These are phyloP conservation scores for Sesia apiformis DNA, from an alignment of 2,888 invertebrate species.

Conservation along the genomic window DNA sequence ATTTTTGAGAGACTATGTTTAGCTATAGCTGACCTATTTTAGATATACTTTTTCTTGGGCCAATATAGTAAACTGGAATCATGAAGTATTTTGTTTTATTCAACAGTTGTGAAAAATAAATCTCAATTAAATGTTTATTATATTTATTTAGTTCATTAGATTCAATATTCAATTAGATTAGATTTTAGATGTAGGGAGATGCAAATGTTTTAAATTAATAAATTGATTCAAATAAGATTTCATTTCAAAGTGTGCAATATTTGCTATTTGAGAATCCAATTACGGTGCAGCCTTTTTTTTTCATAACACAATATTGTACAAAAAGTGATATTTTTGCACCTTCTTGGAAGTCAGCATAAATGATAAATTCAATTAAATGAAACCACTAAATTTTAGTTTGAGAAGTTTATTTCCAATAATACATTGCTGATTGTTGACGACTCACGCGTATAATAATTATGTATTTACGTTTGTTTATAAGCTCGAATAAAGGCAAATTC, in stretches of 20 bases:
- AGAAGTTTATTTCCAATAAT: constrained; percentile 24
- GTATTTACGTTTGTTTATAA: constrained; percentile 18
- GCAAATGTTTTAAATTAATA: too few species aligned
- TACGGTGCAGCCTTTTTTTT: too few species aligned
- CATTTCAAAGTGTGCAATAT: too few species aligned
- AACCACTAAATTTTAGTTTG: constrained; percentile 5
- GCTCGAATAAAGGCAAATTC: constrained; percentile 42
- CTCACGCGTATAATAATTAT: constrained; percentile 7
- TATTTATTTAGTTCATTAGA: too few species aligned
- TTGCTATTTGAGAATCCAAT: too few species aligned
- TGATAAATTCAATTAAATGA: background rate
- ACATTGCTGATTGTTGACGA: constrained; percentile 9
- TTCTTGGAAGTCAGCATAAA: background rate
- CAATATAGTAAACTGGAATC: constrained; percentile 47
- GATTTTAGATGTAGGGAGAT: too few species aligned
- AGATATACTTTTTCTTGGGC: constrained; percentile 42
- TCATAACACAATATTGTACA: too few species aligned
- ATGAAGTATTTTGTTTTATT: constrained; percentile 28
- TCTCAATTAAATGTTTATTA: background rate
- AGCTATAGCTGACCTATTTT: constrained; percentile 37
- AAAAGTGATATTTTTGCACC: too few species aligned
- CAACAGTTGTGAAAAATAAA: background rate
- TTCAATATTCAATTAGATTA: too few species aligned
- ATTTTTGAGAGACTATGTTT: constrained; percentile 23
- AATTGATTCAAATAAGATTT: too few species aligned